Evolutionary conservation across 2,888 invertebrate species (phyloP), one percentile per base, ranked within the genome.

Genomic region (Tachina grossa): DNA sequence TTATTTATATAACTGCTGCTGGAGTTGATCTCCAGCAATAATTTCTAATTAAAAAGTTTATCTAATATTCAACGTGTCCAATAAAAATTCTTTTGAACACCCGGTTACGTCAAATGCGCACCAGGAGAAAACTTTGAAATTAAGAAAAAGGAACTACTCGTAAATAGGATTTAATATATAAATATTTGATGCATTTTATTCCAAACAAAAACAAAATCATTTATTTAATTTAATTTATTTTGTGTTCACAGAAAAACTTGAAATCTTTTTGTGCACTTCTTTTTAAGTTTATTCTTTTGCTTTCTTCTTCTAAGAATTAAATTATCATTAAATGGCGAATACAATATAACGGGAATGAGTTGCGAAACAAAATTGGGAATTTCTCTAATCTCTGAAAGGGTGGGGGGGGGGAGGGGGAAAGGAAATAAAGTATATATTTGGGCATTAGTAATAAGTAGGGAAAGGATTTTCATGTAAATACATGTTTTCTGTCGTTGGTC

Each of bases 41-140:
- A n/a, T 19, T 49, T 83, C 72, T 83, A 83, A 83, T 83, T 83
- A 77, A 77, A 83, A 83, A 77, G 51, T 72, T 77, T 72, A 61
- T 77, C 51, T 77, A 51, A 77, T 31, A 83, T 66, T 51, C 77
- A 77, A 77, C 65, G 76, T 83, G 83, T 77, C 77, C 65, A 72
- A 83, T 83, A 77, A 77, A 83, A 77, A 66, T 71, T 71, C 65
- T 16, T 77, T 55, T 65, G 13, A 80, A 41, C 55, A 19, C 53
- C 16, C 53, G 22, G 43, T 43, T 69, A 61, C 45, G 31, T 71
- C 71, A 47, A 55, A 45, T 53, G 31, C 31, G 31, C 31, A 63
- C 51, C 55, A 66, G 19, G 31, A 47, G 69, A 19, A 39, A 63
- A 63, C 55, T 55, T 41, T 39, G n/a, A 22, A 22, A 43, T 9